Evolutionary conservation across 2,888 invertebrate species (phyloP), one percentile per base, ranked within the genome.

Genomic region (Carabus problematicus): DNA sequence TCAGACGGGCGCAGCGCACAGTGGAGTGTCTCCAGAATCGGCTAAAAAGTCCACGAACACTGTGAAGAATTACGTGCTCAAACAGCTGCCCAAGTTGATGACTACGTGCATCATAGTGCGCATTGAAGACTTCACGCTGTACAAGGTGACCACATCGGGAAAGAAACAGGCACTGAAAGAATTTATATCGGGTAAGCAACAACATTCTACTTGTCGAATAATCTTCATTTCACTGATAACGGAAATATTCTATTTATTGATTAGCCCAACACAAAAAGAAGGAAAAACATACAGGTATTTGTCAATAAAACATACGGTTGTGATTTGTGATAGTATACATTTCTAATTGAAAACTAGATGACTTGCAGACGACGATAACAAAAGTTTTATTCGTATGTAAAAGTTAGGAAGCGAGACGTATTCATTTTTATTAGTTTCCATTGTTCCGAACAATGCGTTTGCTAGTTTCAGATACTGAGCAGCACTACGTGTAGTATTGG

Each of bases 91-190:
- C 19, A 94, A 93, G 79, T 82, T 98, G 72, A 94, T 98, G 94
- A 95, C 96, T 39, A 92, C 94, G 9, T 97, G 96, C 80, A 88
- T 94, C 43, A 89, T 98, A 41, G 85, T 98, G 71, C 87, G 95
- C 79, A 89, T 98, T 75, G 94, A 95, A 77, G 97, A 98, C 81
- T 94, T 98, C 77, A 92, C 92, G 8, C 86, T 98, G 60, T 94
- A 93, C 81, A 88, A 91, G 79, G 93, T 95, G 19, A 90, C 92
- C 1, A 92, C 93, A 1, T 86, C 89, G 11, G 89, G 90, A 61
- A 88, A 89, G 75, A 91, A 91, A 73, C 87, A 89, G 74, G 82
- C 87, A 71, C 88, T 91, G 14, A 94, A 94, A 84, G 95, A 95
- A 82, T 92, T 94, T 77, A 84, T 91, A 74, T 85, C 88, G 81